Evolutionary conservation across 2,888 invertebrate species (phyloP).

Genomic region (Drosophila diplacantha): DNA sequence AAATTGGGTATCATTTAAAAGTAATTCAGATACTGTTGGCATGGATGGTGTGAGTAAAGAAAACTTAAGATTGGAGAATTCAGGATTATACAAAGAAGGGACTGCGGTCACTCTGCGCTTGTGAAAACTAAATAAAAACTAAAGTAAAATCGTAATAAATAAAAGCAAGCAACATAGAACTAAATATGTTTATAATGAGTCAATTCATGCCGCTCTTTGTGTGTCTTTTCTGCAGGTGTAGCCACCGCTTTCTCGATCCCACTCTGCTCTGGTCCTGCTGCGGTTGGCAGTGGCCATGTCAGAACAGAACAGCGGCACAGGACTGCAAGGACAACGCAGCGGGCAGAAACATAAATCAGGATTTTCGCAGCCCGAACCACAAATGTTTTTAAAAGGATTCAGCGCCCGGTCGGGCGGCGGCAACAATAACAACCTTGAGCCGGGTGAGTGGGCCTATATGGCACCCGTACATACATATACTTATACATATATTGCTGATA

Average conservation of each 20-base stretch:
- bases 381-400: slow-evolving; percentile 71
- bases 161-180: too few species aligned
- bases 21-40: too few species aligned
- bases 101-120: too few species aligned
- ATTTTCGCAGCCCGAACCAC: slow-evolving; percentile 66
- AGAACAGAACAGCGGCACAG: slow-evolving; percentile 43
- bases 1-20: too few species aligned
- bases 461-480: slow-evolving; percentile 1
- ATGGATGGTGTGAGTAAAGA: too few species aligned
- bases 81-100: too few species aligned
- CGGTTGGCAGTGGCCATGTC: slow-evolving; percentile 68
- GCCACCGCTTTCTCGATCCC: background rate
- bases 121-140: too few species aligned
- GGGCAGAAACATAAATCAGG: slow-evolving; percentile 66
- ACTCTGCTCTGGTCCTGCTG: slow-evolving; percentile 43
- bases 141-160: too few species aligned
- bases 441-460: slow-evolving; percentile 29
- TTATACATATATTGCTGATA: slow-evolving; percentile 53
- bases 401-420: slow-evolving; percentile 28
- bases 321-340: slow-evolving; percentile 56
- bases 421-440: slow-evolving; percentile 44
- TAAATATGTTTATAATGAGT: background rate
- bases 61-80: too few species aligned
- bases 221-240: background rate
- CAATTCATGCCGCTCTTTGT: too few species aligned